Base-by-base conservation (phyloP, 2,888 invertebrate genomes). In the Slavum lentiscoides region DNA sequence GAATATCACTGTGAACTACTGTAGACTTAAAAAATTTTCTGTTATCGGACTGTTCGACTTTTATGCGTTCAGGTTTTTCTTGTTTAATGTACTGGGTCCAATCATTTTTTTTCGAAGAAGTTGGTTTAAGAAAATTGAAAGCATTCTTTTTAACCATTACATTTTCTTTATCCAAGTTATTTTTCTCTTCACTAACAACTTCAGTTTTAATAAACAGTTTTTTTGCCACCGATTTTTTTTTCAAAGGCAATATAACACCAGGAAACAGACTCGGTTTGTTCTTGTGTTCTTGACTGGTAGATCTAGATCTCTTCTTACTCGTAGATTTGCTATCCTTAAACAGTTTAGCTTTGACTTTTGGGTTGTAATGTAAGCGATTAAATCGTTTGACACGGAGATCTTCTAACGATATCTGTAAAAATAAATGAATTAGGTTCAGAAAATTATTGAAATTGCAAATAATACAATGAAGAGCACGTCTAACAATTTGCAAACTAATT, bases 11-110 rank as follows among this genome's bases (percentile, higher is more conserved):
- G 9, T 80, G 64, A 39, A 72, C 43, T 19, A 80, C n/a, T 55
- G 37, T 80, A n/a, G 80, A 80, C 43, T 80, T 80, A 9, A 80
- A 80, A 80, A 80, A 80, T 66, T 80, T 80, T 43, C 80, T 53
- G 5, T 72, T 80, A n/a, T 66, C 80, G 9, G 80, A 43, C 15
- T 66, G 17, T 21, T 72, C 72, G 23, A 66, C 72, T 23, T 62
- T 80, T 43, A 80, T 80, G 11, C 80, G 70, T 23, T 64, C 58
- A 13, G 80, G 80, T 72, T 72, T 80, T 43, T 72, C 64, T n/a
- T 58, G 62, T 66, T 64, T 80, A 9, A 80, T 72, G 17, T 64
- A 72, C 23, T 80, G 17, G 3, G 64, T 55, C 80, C 80, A 80
- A 23, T 30, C 19, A 11, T 72, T 70, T 72, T 80, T 80, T 66